Conservation (phyloP, 2,888 invertebrate species). For the Octonoba sinensis region DNA sequence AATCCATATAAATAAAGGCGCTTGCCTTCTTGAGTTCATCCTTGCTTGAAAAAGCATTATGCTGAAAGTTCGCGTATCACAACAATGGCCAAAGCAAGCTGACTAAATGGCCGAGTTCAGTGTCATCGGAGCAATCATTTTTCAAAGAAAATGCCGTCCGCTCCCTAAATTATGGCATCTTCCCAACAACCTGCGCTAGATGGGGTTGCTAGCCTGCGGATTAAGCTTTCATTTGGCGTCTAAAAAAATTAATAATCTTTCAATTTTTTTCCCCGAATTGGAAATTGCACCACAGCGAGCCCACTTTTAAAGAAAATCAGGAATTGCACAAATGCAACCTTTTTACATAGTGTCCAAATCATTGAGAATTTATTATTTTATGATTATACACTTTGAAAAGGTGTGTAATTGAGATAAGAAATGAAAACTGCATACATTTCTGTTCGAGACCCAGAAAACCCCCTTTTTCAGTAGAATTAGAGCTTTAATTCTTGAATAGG, state of each 20-base stretch:
- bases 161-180: slow-evolving; percentile 50
- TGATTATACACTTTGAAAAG: too few species aligned
- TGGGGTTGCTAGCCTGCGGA: slow-evolving; percentile 9
- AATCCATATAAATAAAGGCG: slow-evolving; percentile 24
- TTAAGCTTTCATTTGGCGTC: slow-evolving; percentile 20
- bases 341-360: too few species aligned
- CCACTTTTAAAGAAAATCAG: background rate
- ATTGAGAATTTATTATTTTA: too few species aligned
- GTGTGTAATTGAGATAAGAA: too few species aligned
- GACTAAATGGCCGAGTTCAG: slow-evolving; percentile 50
- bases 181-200: slow-evolving; percentile 26
- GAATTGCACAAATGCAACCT: too few species aligned
- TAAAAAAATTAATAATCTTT: background rate
- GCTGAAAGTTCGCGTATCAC: slow-evolving; percentile 53
- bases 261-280: background rate
- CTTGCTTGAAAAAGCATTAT: slow-evolving; percentile 52
- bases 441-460: too few species aligned
- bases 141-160: slow-evolving; percentile 57
- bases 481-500: too few species aligned
- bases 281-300: background rate
- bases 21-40: slow-evolving; percentile 27
- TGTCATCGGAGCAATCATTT: slow-evolving; percentile 61
- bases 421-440: too few species aligned
- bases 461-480: too few species aligned
- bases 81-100: slow-evolving; percentile 51